phyloP scores from a whole-genome alignment of 2,797 vertebrate species.

The Ficedula albicollis region DNA sequence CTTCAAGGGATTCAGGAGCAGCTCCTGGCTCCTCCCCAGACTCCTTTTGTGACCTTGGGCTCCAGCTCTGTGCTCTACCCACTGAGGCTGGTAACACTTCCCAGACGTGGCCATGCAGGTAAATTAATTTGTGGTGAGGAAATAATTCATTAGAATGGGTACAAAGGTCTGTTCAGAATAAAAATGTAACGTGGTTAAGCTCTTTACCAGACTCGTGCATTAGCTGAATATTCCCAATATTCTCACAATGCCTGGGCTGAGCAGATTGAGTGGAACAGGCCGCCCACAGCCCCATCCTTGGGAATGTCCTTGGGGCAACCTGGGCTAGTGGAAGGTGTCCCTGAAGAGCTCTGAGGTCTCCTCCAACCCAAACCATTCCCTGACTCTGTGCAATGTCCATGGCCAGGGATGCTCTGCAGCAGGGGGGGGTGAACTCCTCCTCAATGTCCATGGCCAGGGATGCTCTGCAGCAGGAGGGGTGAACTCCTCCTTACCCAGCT shows the following conservation, averaged over 20 bases:
- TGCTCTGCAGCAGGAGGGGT: not conserved
- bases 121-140: not conserved
- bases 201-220: not conserved
- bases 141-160: not conserved
- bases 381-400: too few species aligned
- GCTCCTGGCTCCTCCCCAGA: not conserved
- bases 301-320: rapidly evolving
- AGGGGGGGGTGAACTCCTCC: not conserved
- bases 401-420: too few species aligned
- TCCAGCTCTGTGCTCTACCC: not conserved
- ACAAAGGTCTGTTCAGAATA: not conserved
- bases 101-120: rapidly evolving
- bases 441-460: not conserved
- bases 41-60: not conserved
- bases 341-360: not conserved
- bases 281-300: not conserved
- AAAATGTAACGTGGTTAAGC: not conserved
- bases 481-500: not conserved
- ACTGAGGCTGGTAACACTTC: not conserved
- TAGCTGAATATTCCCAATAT: not conserved
- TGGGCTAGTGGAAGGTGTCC: not conserved
- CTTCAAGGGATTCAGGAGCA: not conserved
- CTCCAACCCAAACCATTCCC: not conserved
- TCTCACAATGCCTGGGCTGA: not conserved
- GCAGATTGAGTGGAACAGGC: not conserved